These are phyloP conservation scores for Porites evermanni DNA, from an alignment of 92 coral and sea anemone genomes.

Conservation along the genomic window DNA sequence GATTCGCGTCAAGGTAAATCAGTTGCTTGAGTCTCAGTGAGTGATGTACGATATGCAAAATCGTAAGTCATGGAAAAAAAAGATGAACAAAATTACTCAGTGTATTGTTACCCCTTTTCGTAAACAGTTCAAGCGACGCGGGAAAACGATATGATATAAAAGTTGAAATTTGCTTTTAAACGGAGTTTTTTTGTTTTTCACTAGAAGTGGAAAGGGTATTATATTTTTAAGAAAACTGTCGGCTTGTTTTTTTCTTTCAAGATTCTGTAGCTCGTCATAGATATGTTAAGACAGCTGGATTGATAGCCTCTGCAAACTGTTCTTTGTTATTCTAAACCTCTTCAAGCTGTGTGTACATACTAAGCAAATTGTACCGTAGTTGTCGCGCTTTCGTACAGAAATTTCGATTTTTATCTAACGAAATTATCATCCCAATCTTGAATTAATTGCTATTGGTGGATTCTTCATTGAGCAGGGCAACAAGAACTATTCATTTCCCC, in stretches of 20 bases:
- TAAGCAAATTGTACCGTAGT: conserved; percentile 7
- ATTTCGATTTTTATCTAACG: conserved; percentile 25
- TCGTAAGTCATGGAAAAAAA: no score
- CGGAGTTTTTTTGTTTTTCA: not conserved
- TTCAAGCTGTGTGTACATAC: conserved; percentile 68
- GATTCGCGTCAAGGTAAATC: not conserved
- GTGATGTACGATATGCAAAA: not conserved
- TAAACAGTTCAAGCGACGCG: not conserved
- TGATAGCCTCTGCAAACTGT: conserved; percentile 34
- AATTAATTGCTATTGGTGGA: conserved; percentile 35
- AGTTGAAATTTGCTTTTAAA: not conserved
- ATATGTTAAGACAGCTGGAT: conserved; percentile 51
- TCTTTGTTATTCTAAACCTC: conserved; percentile 66
- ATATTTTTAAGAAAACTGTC: conserved; percentile 37
- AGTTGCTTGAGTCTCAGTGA: not conserved
- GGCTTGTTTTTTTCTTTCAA: conserved; percentile 22
- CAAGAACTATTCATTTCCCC: conserved; percentile 43
- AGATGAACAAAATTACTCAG: not conserved
- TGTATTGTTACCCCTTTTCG: not conserved
- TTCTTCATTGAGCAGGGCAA: conserved; percentile 30
- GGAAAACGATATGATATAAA: not conserved
- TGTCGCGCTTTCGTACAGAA: conserved; percentile 18
- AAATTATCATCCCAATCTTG: conserved; percentile 48
- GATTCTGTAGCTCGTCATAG: conserved; percentile 20
- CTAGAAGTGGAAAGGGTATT: conserved; percentile 13